phyloP scores from a whole-genome alignment of 37 sponge, comb jelly and placozoan species.

The Cladorhizidae sp. region DNA sequence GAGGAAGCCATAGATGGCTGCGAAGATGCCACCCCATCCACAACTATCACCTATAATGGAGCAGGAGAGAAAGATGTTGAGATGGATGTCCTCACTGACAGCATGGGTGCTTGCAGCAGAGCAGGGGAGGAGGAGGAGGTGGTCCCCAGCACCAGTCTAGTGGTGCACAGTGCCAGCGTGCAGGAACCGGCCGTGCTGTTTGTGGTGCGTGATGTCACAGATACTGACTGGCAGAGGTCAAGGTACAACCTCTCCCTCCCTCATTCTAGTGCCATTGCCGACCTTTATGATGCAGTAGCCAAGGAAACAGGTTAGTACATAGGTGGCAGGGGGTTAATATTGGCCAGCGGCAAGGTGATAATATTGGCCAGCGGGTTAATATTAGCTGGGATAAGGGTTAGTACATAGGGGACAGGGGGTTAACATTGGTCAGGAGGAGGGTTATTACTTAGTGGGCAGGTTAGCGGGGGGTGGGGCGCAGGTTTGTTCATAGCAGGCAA shows the following conservation, averaged over 20 bases:
- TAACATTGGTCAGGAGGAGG: too few relatives aligned
- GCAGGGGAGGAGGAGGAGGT: too few relatives aligned
- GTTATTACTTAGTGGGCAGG: too few relatives aligned
- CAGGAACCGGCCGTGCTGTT: conserved; percentile 34
- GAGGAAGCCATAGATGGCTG: too few relatives aligned
- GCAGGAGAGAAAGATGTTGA: neutral
- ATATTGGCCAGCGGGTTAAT: too few relatives aligned
- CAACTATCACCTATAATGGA: neutral
- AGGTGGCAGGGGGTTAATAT: neutral
- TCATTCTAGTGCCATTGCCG: conserved; percentile 34
- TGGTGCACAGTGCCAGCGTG: neutral
- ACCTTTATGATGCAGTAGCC: conserved; percentile 49
- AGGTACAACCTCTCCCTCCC: conserved; percentile 30
- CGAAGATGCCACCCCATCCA: neutral
- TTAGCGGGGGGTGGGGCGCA: too few relatives aligned
- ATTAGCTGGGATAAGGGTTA: too few relatives aligned
- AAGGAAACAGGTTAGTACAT: conserved; percentile 43
- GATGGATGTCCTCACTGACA: neutral
- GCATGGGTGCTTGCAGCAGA: neutral
- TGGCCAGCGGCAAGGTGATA: too few relatives aligned
- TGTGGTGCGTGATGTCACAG: conserved; percentile 50
- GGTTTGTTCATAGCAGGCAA: too few relatives aligned
- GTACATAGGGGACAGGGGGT: too few relatives aligned
- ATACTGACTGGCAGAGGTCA: conserved; percentile 7
- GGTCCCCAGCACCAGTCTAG: neutral